phyloP scores from a whole-genome alignment of 2,888 invertebrate genomes.

The Trisateles emortualis region DNA sequence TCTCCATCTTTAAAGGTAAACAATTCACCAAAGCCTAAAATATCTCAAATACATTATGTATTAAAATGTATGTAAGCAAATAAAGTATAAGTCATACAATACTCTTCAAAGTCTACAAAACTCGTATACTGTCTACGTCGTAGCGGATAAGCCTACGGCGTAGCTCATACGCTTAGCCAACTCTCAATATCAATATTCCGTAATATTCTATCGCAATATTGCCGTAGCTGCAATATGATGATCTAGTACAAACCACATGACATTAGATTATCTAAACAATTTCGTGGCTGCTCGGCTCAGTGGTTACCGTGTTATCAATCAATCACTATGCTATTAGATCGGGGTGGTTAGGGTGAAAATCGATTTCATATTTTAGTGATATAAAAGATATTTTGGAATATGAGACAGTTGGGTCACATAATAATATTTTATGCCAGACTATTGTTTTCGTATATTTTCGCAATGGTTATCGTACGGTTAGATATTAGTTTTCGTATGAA shows the following conservation, averaged over 20 bases:
- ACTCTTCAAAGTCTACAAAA: neutral
- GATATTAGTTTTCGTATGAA: too few species aligned
- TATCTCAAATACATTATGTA: too few species aligned
- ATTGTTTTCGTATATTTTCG: too few species aligned
- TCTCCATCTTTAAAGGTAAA: too few species aligned
- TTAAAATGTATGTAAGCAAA: neutral
- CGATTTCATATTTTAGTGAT: neutral
- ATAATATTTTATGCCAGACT: neutral
- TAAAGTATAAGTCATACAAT: neutral
- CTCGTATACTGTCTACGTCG: neutral
- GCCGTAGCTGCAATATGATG: neutral
- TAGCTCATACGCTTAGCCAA: neutral
- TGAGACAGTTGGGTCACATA: neutral
- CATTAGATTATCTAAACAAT: slow-evolving; percentile 31
- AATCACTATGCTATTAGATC: slow-evolving; percentile 27
- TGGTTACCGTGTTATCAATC: slow-evolving; percentile 30
- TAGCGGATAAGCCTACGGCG: neutral
- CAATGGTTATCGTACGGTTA: too few species aligned
- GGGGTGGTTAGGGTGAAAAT: slow-evolving; percentile 9
- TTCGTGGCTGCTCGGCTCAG: slow-evolving; percentile 15
- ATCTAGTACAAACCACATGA: slow-evolving; percentile 12
- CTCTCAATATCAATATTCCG: neutral
- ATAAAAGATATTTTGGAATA: neutral
- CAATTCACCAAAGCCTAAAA: too few species aligned
- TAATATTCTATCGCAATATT: slow-evolving; percentile 6